Conservation (phyloP, 2,888 invertebrate species). For the Galerucella pusilla region DNA sequence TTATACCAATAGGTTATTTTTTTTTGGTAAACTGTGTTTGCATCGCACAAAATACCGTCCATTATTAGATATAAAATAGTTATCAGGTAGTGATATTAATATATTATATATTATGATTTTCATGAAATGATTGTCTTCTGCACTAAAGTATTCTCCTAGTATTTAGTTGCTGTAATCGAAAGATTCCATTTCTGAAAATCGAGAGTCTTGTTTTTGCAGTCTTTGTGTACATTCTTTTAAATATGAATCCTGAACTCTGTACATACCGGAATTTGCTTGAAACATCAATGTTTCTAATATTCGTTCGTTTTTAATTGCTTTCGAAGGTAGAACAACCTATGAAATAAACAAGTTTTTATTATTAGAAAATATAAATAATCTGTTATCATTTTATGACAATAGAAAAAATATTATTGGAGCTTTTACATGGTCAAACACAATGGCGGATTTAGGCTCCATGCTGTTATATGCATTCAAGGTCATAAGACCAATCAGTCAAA, state of each 20-base stretch:
- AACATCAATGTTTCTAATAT: slow-evolving; percentile 93
- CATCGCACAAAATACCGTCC: neutral
- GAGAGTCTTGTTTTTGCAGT: slow-evolving; percentile 88
- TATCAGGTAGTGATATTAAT: slow-evolving; percentile 5
- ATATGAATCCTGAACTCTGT: slow-evolving; percentile 88
- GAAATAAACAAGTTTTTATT: slow-evolving; percentile 44
- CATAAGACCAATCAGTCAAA: too few species aligned
- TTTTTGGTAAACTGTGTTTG: neutral
- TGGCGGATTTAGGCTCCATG: too few species aligned
- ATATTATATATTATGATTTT: slow-evolving; percentile 27
- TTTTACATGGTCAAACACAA: too few species aligned
- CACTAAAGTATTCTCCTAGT: slow-evolving; percentile 46
- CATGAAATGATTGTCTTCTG: slow-evolving; percentile 57
- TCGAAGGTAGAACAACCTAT: slow-evolving; percentile 88
- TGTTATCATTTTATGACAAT: too few species aligned
- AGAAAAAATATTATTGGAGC: too few species aligned
- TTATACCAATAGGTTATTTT: neutral
- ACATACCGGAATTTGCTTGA: slow-evolving; percentile 93
- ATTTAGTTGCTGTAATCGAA: slow-evolving; percentile 73
- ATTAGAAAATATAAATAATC: neutral
- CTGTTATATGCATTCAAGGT: too few species aligned
- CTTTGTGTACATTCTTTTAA: slow-evolving; percentile 88
- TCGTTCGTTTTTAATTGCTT: slow-evolving; percentile 91
- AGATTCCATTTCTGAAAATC: slow-evolving; percentile 84
- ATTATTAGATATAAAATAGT: neutral